Conservation (phyloP, 2,797 vertebrate species). For the Aulostomus chinensis region DNA sequence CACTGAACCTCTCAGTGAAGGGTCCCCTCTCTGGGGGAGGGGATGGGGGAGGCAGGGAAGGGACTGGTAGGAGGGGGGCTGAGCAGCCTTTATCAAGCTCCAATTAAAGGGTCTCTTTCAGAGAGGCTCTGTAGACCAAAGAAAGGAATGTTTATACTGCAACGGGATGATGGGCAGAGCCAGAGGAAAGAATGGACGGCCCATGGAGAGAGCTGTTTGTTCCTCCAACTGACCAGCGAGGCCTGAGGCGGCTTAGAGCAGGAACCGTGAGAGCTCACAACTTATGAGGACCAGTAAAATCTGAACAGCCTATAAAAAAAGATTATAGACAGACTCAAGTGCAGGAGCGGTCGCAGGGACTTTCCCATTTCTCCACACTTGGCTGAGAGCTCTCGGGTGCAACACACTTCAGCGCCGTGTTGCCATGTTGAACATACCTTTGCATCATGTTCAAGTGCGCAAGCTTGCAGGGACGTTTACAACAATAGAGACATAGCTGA, state of each 20-base stretch:
- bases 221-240: constrained; percentile 52
- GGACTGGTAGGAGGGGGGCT: constrained; percentile 28
- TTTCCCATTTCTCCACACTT: too few relatives aligned
- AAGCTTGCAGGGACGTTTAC: too few relatives aligned
- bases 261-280: constrained; percentile 11
- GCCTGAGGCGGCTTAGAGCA: constrained; percentile 16
- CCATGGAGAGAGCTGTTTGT: constrained; percentile 64
- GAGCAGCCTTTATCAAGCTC: constrained; percentile 70
- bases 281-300: constrained; percentile 9
- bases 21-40: constrained; percentile 38
- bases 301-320: neutral
- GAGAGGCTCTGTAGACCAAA: constrained; percentile 68
- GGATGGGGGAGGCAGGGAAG: constrained; percentile 34
- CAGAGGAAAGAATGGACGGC: constrained; percentile 62
- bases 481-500: too few relatives aligned
- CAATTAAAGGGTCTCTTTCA: constrained; percentile 84
- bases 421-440: too few relatives aligned
- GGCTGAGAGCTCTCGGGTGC: too few relatives aligned
- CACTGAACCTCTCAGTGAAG: constrained; percentile 63
- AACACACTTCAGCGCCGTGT: too few relatives aligned
- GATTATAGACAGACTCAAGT: neutral
- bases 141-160: constrained; percentile 83
- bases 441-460: too few relatives aligned
- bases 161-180: constrained; percentile 66
- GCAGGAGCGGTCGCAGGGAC: neutral